Evolutionary conservation across 92 coral and sea anemone species (phyloP), one percentile per base, ranked within the genome.

Genomic region (Zoanthus gigantus): DNA sequence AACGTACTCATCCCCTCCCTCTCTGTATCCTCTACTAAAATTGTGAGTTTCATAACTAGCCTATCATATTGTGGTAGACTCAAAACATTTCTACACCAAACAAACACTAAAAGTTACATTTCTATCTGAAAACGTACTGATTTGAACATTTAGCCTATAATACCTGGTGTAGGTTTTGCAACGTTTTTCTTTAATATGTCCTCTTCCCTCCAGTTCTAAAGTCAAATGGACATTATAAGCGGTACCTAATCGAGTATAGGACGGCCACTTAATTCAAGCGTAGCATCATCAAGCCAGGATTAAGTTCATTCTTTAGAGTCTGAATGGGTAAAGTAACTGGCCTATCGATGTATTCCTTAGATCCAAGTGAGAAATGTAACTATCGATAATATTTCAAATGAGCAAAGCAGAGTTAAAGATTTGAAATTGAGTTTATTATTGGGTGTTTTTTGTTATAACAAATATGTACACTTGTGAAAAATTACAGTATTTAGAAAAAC

Each of bases 401-500:
- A 67, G 72, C 72, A 67, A 67, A 12, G 34, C 72, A 67, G 4
- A 10, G 37, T 67, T 67, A 67, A 67, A 1, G 42, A 23, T 67
- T 67, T 67, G 10, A 67, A 67, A 67, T 67, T 67, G 72, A 67
- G 72, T 66, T 23, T 67, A 67, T 67, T 67, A 18, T 28, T 67
- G 32, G 14, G 9, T 23, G 31, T 18, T 30, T 67, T n/a, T 67
- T 67, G 14, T 67, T 71, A 37, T 71, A 71, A 71, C 46, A 10
- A 71, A 71, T 71, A 71, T n/a, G 48, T 34, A 31, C 48, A 71
- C 46, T 69, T 69, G 44, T 31, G 74, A 23, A 69, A 69, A 69
- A 23, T 69, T 69, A 69, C 74, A 69, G 74, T 69, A 31, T 65
- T 65, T 0, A 69, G n/a, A 71, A 71, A 37, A 71, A 31, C 76